Percentiles rank a stretch among this genome's conserved stretches.
Evolutionary conservation across 2,888 invertebrate genomes (phyloP).

Genomic region (Melieria omissa): DNA sequence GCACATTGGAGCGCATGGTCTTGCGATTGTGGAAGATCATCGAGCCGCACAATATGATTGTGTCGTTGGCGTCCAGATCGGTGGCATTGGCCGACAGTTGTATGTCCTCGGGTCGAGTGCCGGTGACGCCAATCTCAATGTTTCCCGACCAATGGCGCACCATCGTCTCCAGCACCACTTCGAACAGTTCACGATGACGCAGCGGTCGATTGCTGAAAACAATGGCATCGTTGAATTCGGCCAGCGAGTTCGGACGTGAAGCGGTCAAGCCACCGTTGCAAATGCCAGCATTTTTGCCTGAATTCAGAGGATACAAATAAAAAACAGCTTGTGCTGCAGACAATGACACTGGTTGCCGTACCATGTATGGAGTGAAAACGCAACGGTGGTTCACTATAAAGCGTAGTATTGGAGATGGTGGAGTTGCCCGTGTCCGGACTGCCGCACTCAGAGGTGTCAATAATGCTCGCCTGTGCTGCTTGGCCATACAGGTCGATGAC

Average conservation of each 20-base stretch:
- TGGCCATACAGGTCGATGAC: constrained; percentile 96
- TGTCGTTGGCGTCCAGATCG: constrained; percentile 90
- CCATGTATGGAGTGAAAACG: constrained; percentile 89
- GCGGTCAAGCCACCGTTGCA: constrained; percentile 87
- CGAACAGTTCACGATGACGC: constrained; percentile 90
- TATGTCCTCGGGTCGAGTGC: constrained; percentile 89
- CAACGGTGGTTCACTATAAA: constrained; percentile 73
- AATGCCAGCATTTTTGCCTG: constrained; percentile 83
- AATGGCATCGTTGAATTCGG: constrained; percentile 95
- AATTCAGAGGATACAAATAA: neutral
- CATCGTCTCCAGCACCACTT: constrained; percentile 89
- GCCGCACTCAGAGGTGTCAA: constrained; percentile 77
- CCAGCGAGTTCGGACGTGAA: constrained; percentile 84
- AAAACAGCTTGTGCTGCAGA: neutral
- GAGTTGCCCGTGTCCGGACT: constrained; percentile 80
- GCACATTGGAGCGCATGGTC: constrained; percentile 85
- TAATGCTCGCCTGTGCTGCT: constrained; percentile 91
- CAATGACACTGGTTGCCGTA: constrained; percentile 28
- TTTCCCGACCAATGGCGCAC: constrained; percentile 94
- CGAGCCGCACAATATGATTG: constrained; percentile 92
- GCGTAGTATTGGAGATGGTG: constrained; percentile 78
- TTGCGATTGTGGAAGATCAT: constrained; percentile 90
- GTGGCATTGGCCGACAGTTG: constrained; percentile 91
- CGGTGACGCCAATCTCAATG: constrained; percentile 88
- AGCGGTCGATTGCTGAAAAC: constrained; percentile 90